Evolutionary conservation across 1,140 invertebrate genomes (phyloP).

Genomic region (Samia ricini): DNA sequence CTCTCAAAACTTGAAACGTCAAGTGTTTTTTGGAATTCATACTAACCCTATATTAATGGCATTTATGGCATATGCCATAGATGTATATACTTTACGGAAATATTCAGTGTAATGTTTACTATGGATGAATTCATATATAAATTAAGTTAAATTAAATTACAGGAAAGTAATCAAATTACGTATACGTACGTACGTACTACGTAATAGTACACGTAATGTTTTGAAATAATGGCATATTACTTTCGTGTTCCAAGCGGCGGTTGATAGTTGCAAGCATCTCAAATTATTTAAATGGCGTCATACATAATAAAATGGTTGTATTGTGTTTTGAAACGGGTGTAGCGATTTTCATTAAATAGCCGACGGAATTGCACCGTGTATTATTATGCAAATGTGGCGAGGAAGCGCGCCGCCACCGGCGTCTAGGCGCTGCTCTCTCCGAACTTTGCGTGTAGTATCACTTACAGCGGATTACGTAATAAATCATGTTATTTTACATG

Average conservation of each 20-base stretch:
- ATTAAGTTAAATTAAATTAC: no score
- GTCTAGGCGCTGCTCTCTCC: not conserved
- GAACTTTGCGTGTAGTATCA: not conserved
- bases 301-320: not conserved
- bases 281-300: not conserved
- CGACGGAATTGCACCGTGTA: constrained; percentile 26
- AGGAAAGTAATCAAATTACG: no score
- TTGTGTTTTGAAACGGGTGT: constrained; percentile 11
- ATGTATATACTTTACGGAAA: no score
- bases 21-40: no score
- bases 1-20: no score
- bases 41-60: no score
- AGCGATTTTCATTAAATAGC: constrained; percentile 54
- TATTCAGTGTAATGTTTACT: no score
- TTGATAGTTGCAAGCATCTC: not conserved
- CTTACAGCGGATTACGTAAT: not conserved
- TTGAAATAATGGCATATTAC: not conserved
- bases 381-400: constrained; percentile 40
- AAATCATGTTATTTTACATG: not conserved
- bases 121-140: no score
- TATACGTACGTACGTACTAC: no score
- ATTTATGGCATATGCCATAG: no score
- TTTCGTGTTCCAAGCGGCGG: not conserved
- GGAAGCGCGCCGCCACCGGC: constrained; percentile 26
- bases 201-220: no score